Base-by-base conservation (phyloP, 2,888 invertebrate species). In the Ennomos erosarius region DNA sequence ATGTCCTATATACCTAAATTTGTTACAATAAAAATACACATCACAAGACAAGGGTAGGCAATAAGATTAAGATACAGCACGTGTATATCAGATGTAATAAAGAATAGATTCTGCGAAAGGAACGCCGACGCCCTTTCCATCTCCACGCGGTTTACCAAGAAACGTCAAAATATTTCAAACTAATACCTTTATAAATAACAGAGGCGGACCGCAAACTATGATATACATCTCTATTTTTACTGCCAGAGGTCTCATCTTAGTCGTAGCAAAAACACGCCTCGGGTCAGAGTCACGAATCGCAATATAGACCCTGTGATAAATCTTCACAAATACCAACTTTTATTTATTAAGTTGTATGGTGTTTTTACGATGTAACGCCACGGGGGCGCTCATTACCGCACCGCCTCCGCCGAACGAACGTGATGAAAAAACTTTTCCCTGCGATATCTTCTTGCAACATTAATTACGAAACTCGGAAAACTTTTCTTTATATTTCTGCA, bases 291-390 rank as follows among this genome's bases (percentile, higher is more conserved):
- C 84, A 87, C 83, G 85, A 85, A 83, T 85, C 79, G 85, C 87
- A 87, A 87, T 87, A 85, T 81, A 79, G 81, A 69, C 71, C 76
- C 81, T 75, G 84, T 77, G 87, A 90, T 91, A 91, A 91, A 91
- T 92, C 90, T 90, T 88, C 82, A 80, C 81, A 81, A 87, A 90
- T 88, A 81, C 87, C 85, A 84, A 65, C 76, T 84, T 89, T 89
- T 89, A 90, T 90, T 90, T 90, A 92, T 92, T 91, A 91, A 92
- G 92, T 88, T 90, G 90, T 90, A 87, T 84, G 87, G 81, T 83
- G 85, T 87, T 90, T 90, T 92, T 91, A 91, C 87, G 92, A 89
- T 73, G 80, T 76, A 74, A 78, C 86, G 82, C 86, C 80, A 85
- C 84, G 82, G 88, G 88, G 83, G 85, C 82, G 80, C 87, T 90